Conservation (phyloP, 2,888 invertebrate species). For the Rhagium mordax region DNA sequence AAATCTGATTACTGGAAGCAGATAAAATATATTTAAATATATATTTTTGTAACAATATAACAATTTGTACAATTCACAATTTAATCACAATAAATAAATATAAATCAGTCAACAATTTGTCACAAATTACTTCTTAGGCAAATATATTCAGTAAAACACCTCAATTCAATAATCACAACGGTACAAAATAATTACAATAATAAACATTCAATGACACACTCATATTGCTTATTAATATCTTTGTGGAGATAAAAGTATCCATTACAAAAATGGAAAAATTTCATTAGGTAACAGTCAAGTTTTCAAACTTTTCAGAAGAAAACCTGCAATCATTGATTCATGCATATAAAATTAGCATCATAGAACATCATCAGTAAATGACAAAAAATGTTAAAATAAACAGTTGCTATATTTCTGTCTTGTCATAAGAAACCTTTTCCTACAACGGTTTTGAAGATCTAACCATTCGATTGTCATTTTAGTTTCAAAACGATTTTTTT, state of each 20-base stretch:
- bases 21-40: conserved; percentile 46
- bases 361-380: too few species aligned
- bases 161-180: not conserved
- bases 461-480: too few species aligned
- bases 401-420: too few species aligned
- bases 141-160: conserved; percentile 9
- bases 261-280: not conserved
- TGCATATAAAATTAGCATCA: not conserved
- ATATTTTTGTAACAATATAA: conserved; percentile 42
- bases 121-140: conserved; percentile 17
- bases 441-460: too few species aligned
- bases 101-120: conserved; percentile 26
- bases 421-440: too few species aligned
- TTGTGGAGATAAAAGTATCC: not conserved
- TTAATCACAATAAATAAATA: conserved; percentile 35
- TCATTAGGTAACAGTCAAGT: not conserved
- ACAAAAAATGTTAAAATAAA: too few species aligned
- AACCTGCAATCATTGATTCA: too few species aligned
- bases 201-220: not conserved
- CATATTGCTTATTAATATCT: conserved; percentile 1
- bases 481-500: too few species aligned
- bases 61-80: conserved; percentile 44
- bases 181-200: not conserved
- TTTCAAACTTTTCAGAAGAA: too few species aligned
- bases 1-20: conserved; percentile 34